A percentile compares a stretch with the other conserved stretches of the same genome.
These are phyloP conservation scores for Chirona hameri DNA, from an alignment of 2,888 invertebrate genomes.

Conservation along the genomic window DNA sequence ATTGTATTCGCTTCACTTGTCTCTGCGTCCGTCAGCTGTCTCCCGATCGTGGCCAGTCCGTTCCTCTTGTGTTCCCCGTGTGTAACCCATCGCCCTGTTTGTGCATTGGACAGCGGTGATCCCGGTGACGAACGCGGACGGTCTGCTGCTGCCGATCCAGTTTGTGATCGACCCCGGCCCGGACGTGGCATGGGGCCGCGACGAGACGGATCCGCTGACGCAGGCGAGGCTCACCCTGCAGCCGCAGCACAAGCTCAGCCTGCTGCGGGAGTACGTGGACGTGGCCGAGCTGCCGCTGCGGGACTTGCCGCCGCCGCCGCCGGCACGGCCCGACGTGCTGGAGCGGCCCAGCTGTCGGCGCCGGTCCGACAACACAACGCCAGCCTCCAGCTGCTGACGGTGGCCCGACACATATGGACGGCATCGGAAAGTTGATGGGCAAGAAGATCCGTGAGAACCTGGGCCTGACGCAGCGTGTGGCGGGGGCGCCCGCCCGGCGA, in stretches of 20 bases:
- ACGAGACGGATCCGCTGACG: conserved; percentile 55
- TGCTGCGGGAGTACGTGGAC: conserved; percentile 67
- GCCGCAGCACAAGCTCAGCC: conserved; percentile 58
- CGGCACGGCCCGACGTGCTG: conserved; percentile 30
- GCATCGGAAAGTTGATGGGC: conserved; percentile 70
- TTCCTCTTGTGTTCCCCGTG: neutral
- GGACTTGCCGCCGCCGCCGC: neutral
- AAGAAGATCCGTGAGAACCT: conserved; percentile 67
- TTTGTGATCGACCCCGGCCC: conserved; percentile 80
- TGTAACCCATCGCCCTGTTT: neutral
- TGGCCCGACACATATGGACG: conserved; percentile 75
- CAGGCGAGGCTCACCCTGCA: conserved; percentile 56
- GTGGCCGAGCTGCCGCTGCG: conserved; percentile 52
- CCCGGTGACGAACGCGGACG: conserved; percentile 68
- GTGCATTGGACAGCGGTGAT: conserved; percentile 54
- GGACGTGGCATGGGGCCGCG: conserved; percentile 64
- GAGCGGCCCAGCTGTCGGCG: conserved; percentile 31
- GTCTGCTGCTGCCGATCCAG: conserved; percentile 71
- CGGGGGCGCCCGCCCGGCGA: conserved; percentile 37
- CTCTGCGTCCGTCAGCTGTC: no score
- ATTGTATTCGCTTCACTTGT: no score
- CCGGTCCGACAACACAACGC: conserved; percentile 46
- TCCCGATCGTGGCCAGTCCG: no score
- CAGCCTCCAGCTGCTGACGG: conserved; percentile 68
- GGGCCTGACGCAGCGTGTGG: conserved; percentile 45